Percentiles rank a stretch among this genome's conserved stretches.
phyloP scores from a whole-genome alignment of 37 sponge, comb jelly and placozoan genomes.

The Halichondria panicea region DNA sequence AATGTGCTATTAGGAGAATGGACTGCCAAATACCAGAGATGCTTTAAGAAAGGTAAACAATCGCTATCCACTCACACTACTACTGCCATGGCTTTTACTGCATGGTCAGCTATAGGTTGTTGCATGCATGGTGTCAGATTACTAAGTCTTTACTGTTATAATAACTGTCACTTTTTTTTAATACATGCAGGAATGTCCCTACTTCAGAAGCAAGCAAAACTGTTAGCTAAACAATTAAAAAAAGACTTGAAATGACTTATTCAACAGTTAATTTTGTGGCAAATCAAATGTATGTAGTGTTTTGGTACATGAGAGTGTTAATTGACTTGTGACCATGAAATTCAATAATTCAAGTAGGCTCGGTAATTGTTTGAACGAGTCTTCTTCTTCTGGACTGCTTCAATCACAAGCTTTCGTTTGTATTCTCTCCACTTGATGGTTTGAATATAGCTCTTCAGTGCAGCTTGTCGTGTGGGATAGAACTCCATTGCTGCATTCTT shows the following conservation, averaged over 20 bases:
- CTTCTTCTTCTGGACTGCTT: slow-evolving; percentile 25
- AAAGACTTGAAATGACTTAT: too few relatives aligned
- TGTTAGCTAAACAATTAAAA: too few relatives aligned
- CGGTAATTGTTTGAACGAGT: too few relatives aligned
- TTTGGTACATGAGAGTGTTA: too few relatives aligned
- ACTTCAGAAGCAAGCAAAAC: slow-evolving; percentile 27
- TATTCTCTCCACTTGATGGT: slow-evolving; percentile 65
- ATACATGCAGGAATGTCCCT: slow-evolving; percentile 21
- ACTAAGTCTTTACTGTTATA: too few relatives aligned
- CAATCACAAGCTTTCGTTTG: slow-evolving; percentile 52
- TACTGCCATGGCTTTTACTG: background rate
- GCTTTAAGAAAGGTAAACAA: slow-evolving; percentile 42
- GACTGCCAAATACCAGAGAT: slow-evolving; percentile 36
- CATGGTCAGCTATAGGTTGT: background rate
- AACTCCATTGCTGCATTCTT: slow-evolving; percentile 13
- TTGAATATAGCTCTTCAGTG: slow-evolving; percentile 49
- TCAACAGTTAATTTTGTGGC: too few relatives aligned
- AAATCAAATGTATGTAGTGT: too few relatives aligned
- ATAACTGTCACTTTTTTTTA: background rate
- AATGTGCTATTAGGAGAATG: slow-evolving; percentile 81
- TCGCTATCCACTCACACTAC: background rate
- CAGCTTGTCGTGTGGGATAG: slow-evolving; percentile 34
- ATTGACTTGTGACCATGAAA: too few relatives aligned
- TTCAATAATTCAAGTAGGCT: too few relatives aligned
- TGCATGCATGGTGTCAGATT: too few relatives aligned